phyloP scores from a whole-genome alignment of 2,888 invertebrate species.

The Cremastobaeus sp. region DNA sequence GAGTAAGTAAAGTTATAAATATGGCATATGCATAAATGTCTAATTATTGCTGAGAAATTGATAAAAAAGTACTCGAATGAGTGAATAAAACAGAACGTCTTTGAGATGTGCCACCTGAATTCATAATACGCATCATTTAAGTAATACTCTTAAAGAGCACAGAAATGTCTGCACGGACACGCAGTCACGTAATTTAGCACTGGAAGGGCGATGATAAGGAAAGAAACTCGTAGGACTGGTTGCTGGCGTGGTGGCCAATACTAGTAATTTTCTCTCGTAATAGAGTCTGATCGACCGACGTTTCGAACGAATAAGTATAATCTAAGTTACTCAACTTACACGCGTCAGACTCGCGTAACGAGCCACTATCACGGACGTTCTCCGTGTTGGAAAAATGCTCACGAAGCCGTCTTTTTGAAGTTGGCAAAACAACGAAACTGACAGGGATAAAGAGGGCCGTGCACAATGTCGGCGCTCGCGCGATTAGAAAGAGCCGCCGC shows the following conservation, averaged over 20 bases:
- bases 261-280: slow-evolving; percentile 63
- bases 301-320: slow-evolving; percentile 11
- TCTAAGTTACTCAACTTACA: slow-evolving; percentile 50
- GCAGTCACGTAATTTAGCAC: slow-evolving; percentile 46
- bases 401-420: slow-evolving; percentile 41
- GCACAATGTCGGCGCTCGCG: slow-evolving; percentile 46
- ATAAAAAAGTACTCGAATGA: background rate
- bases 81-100: slow-evolving; percentile 1
- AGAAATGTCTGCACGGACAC: slow-evolving; percentile 7
- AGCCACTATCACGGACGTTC: slow-evolving; percentile 46
- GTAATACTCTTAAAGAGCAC: slow-evolving; percentile 15
- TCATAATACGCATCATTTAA: slow-evolving; percentile 30
- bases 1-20: too few relatives aligned
- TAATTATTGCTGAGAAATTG: background rate
- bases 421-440: slow-evolving; percentile 11
- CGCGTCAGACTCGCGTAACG: slow-evolving; percentile 35
- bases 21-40: too few relatives aligned
- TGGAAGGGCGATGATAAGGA: slow-evolving; percentile 57
- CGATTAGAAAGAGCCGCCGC: slow-evolving; percentile 49
- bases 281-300: slow-evolving; percentile 51
- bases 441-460: slow-evolving; percentile 6
- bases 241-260: slow-evolving; percentile 57
- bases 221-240: slow-evolving; percentile 65
- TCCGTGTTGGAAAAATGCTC: slow-evolving; percentile 40
- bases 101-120: slow-evolving; percentile 27